These are phyloP conservation scores for Harpegnathos saltator DNA, from an alignment of 1,140 invertebrate species.

Conservation along the genomic window DNA sequence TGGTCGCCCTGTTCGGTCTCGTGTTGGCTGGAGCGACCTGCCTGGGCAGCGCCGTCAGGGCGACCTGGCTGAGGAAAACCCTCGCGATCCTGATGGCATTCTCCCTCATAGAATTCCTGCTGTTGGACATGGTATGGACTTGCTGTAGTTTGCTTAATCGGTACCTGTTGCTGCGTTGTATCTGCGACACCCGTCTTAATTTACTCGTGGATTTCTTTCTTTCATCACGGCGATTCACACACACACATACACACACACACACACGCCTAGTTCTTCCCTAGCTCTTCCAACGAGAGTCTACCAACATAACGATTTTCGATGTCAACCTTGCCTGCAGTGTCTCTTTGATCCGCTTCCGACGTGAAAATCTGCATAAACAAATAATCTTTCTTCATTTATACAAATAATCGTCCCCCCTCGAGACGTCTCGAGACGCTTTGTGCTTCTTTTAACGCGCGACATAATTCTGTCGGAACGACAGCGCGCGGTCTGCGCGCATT, in stretches of 20 bases:
- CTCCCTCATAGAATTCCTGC: conserved; percentile 81
- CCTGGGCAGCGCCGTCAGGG: conserved; percentile 82
- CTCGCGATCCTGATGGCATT: conserved; percentile 83
- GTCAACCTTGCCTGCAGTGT: no score
- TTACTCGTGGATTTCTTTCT: no score
- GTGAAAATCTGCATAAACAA: not conserved
- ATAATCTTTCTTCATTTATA: not conserved
- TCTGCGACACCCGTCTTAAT: no score
- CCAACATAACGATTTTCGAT: not conserved
- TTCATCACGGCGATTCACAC: no score
- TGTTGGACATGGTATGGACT: conserved; percentile 82
- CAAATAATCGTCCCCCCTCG: no score
- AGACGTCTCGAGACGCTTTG: no score
- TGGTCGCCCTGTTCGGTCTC: conserved; percentile 81
- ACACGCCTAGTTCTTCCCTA: no score
- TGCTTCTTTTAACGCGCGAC: no score
- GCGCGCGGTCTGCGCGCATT: not conserved
- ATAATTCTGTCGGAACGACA: not conserved
- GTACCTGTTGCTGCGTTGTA: conserved; percentile 27
- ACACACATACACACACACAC: no score
- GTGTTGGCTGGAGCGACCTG: conserved; percentile 83
- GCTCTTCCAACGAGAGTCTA: not conserved
- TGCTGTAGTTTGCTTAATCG: not conserved
- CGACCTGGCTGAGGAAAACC: conserved; percentile 83
- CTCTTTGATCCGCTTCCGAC: not conserved